These are phyloP conservation scores for Ceratina calcarata DNA, from an alignment of 1,140 invertebrate species.

Conservation along the genomic window DNA sequence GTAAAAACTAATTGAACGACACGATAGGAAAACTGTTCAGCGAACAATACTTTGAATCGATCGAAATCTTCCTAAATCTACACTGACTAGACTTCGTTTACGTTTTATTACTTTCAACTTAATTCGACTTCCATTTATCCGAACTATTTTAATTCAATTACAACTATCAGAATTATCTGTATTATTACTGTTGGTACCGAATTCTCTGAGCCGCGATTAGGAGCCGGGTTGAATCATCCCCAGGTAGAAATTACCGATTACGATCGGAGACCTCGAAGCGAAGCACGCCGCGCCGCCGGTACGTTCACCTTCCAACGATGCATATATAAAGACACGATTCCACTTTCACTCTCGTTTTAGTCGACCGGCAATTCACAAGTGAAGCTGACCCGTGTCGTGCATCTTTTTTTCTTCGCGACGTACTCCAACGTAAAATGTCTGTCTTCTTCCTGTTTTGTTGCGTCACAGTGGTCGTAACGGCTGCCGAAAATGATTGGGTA, in stretches of 20 bases:
- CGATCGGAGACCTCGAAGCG: slow-evolving; percentile 57
- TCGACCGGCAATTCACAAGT: slow-evolving; percentile 46
- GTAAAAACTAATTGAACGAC: background rate
- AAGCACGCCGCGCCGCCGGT: slow-evolving; percentile 14
- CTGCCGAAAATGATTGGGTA: slow-evolving; percentile 71
- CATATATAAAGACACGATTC: slow-evolving; percentile 69
- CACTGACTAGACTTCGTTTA: too few species aligned
- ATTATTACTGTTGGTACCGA: too few species aligned
- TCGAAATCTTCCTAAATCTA: too few species aligned
- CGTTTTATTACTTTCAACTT: too few species aligned
- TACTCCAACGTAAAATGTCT: background rate
- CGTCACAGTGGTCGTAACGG: background rate
- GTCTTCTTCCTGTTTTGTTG: background rate
- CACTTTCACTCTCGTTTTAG: slow-evolving; percentile 74
- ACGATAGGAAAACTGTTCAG: background rate
- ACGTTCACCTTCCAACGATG: slow-evolving; percentile 56
- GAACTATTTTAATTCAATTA: too few species aligned
- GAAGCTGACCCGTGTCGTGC: background rate
- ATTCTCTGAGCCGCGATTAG: background rate
- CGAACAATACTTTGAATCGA: too few species aligned
- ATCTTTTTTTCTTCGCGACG: too few species aligned
- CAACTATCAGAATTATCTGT: too few species aligned
- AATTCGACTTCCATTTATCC: background rate
- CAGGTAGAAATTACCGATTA: slow-evolving; percentile 26
- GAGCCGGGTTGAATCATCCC: slow-evolving; percentile 2